Percentiles rank a stretch among this genome's conserved stretches.
These are phyloP conservation scores for Porites rus DNA, from an alignment of 92 coral and sea anemone species.

Conservation along the genomic window DNA sequence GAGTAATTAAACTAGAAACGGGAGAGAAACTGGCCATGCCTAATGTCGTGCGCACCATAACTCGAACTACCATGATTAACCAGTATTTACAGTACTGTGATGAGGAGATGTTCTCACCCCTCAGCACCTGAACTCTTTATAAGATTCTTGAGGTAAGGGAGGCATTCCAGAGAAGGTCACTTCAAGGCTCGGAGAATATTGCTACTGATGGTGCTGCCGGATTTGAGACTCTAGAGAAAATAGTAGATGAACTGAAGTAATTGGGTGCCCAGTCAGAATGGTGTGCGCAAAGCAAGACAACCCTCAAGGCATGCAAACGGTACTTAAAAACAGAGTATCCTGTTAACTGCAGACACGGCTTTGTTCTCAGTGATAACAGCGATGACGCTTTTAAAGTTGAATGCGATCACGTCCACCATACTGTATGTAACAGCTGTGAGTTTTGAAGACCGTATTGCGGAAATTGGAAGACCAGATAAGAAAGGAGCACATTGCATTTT, in stretches of 20 bases:
- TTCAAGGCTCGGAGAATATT: slow-evolving; percentile 71
- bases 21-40: slow-evolving; percentile 63
- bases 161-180: slow-evolving; percentile 66
- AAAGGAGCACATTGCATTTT: slow-evolving; percentile 15
- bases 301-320: slow-evolving; percentile 42
- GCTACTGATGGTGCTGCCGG: slow-evolving; percentile 81
- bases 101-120: slow-evolving; percentile 61
- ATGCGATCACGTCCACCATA: slow-evolving; percentile 51
- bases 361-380: slow-evolving; percentile 59
- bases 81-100: slow-evolving; percentile 61
- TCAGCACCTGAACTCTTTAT: slow-evolving; percentile 53
- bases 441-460: slow-evolving; percentile 32
- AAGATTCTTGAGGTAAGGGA: slow-evolving; percentile 66
- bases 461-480: slow-evolving; percentile 46
- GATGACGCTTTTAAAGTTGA: slow-evolving; percentile 36
- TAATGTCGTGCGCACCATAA: slow-evolving; percentile 69
- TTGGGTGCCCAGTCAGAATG: slow-evolving; percentile 36
- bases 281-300: slow-evolving; percentile 26
- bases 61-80: slow-evolving; percentile 65
- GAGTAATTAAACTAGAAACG: slow-evolving; percentile 51
- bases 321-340: slow-evolving; percentile 54
- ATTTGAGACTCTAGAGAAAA: slow-evolving; percentile 56
- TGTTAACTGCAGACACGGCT: slow-evolving; percentile 47
- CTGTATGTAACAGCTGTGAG: slow-evolving; percentile 49
- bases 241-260: slow-evolving; percentile 44